Conservation (phyloP, 1,140 invertebrate species). For the Eumaeus atala region DNA sequence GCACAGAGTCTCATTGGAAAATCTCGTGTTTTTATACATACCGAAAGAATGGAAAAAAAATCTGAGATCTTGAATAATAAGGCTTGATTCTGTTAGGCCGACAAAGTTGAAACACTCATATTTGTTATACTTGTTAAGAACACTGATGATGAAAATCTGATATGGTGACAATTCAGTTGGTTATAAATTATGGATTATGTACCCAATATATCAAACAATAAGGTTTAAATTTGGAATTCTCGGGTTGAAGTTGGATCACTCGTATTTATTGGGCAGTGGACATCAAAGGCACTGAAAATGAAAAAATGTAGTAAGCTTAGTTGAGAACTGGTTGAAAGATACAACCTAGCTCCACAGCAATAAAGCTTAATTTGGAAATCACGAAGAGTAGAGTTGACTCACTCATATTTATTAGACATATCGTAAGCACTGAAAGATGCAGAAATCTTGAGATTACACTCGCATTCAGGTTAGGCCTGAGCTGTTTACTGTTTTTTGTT, state of each 20-base stretch:
- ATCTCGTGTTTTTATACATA: no score
- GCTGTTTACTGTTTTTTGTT: no score
- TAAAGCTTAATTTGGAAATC: not conserved
- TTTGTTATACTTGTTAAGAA: no score
- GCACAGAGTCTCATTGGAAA: no score
- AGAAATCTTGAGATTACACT: constrained; percentile 54
- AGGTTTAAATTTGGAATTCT: not conserved
- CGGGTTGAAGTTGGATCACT: not conserved
- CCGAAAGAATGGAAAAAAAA: no score
- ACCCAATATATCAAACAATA: no score
- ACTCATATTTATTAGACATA: constrained; percentile 25
- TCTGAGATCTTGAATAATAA: constrained; percentile 6
- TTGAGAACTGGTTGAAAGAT: not conserved
- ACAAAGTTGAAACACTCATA: no score
- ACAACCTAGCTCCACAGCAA: not conserved
- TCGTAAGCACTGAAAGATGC: constrained; percentile 34
- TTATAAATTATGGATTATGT: no score
- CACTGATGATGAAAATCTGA: no score
- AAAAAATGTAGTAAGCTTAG: not conserved
- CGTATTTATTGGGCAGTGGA: not conserved
- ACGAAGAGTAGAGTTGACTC: constrained; percentile 3
- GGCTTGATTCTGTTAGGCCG: no score
- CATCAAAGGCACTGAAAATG: not conserved
- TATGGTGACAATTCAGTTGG: no score
- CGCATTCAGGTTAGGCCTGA: constrained; percentile 43